These are phyloP conservation scores for Aporrectodea caliginosa DNA, from an alignment of 1,140 invertebrate species.

Conservation along the genomic window DNA sequence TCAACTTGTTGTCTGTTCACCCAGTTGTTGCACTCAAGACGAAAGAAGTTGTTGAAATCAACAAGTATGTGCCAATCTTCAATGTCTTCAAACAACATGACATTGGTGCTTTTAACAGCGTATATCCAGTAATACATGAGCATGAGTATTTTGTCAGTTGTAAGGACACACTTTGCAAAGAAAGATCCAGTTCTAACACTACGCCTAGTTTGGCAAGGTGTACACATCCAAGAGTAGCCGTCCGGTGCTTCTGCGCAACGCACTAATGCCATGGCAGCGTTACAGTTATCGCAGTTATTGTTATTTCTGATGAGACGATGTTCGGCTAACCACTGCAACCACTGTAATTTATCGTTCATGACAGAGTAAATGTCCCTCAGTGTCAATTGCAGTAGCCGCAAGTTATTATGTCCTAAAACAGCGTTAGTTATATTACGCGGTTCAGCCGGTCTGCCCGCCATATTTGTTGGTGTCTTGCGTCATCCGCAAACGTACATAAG, in stretches of 20 bases:
- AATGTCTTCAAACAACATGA: constrained; percentile 1
- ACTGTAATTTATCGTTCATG: background rate
- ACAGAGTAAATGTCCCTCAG: background rate
- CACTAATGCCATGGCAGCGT: too few species aligned
- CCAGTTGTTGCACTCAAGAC: background rate
- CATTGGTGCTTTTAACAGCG: background rate
- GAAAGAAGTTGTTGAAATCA: background rate
- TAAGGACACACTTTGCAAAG: background rate
- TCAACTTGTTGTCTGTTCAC: background rate
- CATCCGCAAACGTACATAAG: too few species aligned
- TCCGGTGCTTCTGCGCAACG: background rate
- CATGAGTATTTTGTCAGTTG: background rate
- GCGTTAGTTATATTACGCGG: background rate
- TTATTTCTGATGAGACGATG: background rate
- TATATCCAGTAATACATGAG: background rate
- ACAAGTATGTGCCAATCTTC: background rate
- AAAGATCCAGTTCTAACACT: background rate
- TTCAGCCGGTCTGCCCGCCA: background rate
- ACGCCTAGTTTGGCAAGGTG: background rate
- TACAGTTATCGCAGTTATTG: too few species aligned
- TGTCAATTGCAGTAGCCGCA: background rate
- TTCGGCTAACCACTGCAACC: background rate
- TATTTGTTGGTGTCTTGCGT: too few species aligned
- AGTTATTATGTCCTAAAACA: background rate
- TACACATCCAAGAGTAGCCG: background rate